Evolutionary conservation across 2,888 invertebrate species (phyloP).

Genomic region (Junonia oenone): DNA sequence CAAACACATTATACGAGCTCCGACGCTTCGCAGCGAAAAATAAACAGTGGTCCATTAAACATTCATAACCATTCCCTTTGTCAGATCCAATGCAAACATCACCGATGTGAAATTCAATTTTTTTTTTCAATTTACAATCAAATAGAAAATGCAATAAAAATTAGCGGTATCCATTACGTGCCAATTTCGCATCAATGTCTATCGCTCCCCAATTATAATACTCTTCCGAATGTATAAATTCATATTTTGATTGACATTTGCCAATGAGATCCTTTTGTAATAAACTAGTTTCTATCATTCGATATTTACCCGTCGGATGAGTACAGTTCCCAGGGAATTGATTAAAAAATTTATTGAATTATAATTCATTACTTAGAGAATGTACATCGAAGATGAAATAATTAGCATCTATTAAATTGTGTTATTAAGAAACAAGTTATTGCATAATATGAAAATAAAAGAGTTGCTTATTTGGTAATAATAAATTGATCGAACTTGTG

Average conservation of each 20-base stretch:
- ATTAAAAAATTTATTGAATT: constrained; percentile 29
- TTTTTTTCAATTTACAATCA: constrained; percentile 43
- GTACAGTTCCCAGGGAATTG: constrained; percentile 27
- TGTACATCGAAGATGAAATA: not conserved
- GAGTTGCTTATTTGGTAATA: not conserved
- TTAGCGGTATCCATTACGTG: constrained; percentile 54
- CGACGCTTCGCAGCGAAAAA: constrained; percentile 64
- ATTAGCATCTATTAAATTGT: not conserved
- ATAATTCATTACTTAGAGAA: constrained; percentile 13
- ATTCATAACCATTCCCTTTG: constrained; percentile 61
- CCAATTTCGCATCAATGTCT: constrained; percentile 53
- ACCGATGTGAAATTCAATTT: constrained; percentile 37
- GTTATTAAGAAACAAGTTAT: not conserved
- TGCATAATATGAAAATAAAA: not conserved
- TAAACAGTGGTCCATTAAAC: constrained; percentile 58
- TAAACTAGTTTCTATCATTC: constrained; percentile 55
- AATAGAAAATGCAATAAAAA: constrained; percentile 55
- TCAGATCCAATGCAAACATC: constrained; percentile 46
- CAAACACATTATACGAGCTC: constrained; percentile 28
- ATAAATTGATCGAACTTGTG: constrained; percentile 20
- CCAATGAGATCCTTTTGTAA: constrained; percentile 40
- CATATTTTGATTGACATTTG: constrained; percentile 62
- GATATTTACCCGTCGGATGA: constrained; percentile 44
- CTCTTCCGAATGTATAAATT: constrained; percentile 45
- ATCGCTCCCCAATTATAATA: constrained; percentile 43